Percentiles rank a stretch among this genome's conserved stretches.
Evolutionary conservation across 2,888 invertebrate species (phyloP).

Genomic region (Sarcophaga rosellei): DNA sequence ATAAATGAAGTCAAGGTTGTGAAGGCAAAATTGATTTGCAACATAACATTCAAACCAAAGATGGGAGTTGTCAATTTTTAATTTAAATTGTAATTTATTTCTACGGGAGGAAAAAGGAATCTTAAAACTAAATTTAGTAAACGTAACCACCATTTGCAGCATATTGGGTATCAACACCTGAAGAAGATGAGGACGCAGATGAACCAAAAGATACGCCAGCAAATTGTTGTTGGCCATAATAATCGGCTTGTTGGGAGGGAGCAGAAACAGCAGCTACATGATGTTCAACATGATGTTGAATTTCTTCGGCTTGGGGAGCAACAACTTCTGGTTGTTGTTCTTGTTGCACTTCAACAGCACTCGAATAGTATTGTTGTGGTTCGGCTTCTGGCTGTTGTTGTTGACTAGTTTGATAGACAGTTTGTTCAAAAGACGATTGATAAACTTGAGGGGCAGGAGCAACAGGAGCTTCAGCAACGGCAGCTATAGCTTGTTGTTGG

Average conservation of each 20-base stretch:
- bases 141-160: conserved; percentile 79
- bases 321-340: conserved; percentile 1
- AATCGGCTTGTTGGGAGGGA: conserved; percentile 2
- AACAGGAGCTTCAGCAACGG: conserved; percentile 15
- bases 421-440: conserved; percentile 38
- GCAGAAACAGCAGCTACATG: conserved; percentile 5
- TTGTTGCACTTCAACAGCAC: conserved; percentile 7
- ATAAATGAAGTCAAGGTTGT: conserved; percentile 59
- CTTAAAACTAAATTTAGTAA: conserved; percentile 71
- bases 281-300: not conserved
- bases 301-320: not conserved
- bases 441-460: conserved; percentile 29
- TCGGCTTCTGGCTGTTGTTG: conserved; percentile 43
- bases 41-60: conserved; percentile 19
- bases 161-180: conserved; percentile 75
- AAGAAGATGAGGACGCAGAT: conserved; percentile 20
- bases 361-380: conserved; percentile 29
- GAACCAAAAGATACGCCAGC: not conserved
- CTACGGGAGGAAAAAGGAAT: not conserved
- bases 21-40: conserved; percentile 10
- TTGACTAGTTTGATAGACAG: conserved; percentile 22
- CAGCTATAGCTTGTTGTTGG: conserved; percentile 1
- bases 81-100: conserved; percentile 13
- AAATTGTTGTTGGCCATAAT: conserved; percentile 23
- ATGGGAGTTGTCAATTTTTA: conserved; percentile 1